phyloP scores from a whole-genome alignment of 2,888 invertebrate species.

The Pharmacophagus antenor region DNA sequence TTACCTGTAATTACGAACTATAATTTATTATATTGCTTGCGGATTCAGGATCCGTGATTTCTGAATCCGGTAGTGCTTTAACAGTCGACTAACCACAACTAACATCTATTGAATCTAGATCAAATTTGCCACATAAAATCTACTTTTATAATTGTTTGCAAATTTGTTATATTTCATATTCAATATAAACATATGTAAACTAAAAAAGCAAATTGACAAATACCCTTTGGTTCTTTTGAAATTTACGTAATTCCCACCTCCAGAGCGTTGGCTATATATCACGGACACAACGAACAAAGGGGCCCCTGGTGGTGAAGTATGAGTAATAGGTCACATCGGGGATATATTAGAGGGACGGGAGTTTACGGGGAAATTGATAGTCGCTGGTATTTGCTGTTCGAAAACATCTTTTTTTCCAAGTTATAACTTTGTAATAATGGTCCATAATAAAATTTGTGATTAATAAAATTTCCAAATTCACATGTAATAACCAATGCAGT shows the following conservation, averaged over 20 bases:
- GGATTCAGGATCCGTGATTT: no score
- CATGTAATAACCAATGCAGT: neutral
- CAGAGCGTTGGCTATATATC: slow-evolving; percentile 38
- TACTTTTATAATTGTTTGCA: no score
- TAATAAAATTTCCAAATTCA: neutral
- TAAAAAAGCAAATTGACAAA: slow-evolving; percentile 21
- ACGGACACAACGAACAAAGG: slow-evolving; percentile 36
- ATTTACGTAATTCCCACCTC: slow-evolving; percentile 37
- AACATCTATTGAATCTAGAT: no score
- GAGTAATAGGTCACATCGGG: slow-evolving; percentile 39
- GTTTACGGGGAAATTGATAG: slow-evolving; percentile 39
- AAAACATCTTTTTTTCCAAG: slow-evolving; percentile 1
- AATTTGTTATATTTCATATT: neutral
- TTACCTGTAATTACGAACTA: no score
- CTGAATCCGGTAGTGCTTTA: no score
- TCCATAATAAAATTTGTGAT: neutral
- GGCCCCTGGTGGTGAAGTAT: slow-evolving; percentile 39
- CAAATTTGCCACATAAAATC: no score
- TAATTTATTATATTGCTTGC: no score
- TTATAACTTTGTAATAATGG: neutral
- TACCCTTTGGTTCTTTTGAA: slow-evolving; percentile 22
- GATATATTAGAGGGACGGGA: slow-evolving; percentile 41
- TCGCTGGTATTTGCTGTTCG: slow-evolving; percentile 19
- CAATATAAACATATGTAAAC: neutral
- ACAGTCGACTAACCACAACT: no score